Conservation (phyloP, 1,140 invertebrate genomes). For the Drosophila prosaltans region DNA sequence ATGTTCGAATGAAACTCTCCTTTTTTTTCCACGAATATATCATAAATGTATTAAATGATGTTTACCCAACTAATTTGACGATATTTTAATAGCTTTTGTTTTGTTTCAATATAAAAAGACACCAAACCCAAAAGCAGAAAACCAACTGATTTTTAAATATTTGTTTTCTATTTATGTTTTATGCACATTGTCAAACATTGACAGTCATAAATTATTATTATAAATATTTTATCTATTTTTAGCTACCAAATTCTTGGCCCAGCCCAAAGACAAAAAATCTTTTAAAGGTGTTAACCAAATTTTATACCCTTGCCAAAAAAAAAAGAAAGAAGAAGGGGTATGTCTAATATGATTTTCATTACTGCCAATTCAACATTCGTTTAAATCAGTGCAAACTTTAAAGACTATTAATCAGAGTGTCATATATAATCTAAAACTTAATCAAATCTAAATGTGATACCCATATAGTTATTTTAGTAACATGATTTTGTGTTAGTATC, state of each 20-base stretch:
- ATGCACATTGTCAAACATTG: conserved; percentile 1
- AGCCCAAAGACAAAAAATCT: conserved; percentile 18
- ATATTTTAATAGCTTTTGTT: conserved; percentile 21
- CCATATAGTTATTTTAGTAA: too few species aligned
- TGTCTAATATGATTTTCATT: neutral
- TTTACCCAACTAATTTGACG: neutral
- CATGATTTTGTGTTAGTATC: too few species aligned
- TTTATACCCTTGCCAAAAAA: neutral
- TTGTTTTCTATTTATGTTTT: conserved; percentile 16
- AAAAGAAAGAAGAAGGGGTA: neutral
- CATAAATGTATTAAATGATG: neutral
- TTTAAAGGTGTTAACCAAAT: conserved; percentile 1
- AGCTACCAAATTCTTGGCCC: conserved; percentile 31
- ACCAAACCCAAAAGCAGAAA: conserved; percentile 27
- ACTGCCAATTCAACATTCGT: too few species aligned
- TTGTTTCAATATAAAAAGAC: conserved; percentile 28
- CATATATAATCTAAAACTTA: too few species aligned
- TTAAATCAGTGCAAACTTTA: too few species aligned
- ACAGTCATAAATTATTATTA: conserved; percentile 17
- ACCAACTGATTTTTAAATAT: conserved; percentile 36
- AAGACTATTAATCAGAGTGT: too few species aligned
- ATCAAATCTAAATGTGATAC: too few species aligned
- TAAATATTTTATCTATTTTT: conserved; percentile 56
- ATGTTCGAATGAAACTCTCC: neutral
- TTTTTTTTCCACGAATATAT: neutral